A percentile compares a stretch with the other conserved stretches of the same genome.
phyloP scores from a whole-genome alignment of 2,797 vertebrate species.

The Centroberyx gerrardi region DNA sequence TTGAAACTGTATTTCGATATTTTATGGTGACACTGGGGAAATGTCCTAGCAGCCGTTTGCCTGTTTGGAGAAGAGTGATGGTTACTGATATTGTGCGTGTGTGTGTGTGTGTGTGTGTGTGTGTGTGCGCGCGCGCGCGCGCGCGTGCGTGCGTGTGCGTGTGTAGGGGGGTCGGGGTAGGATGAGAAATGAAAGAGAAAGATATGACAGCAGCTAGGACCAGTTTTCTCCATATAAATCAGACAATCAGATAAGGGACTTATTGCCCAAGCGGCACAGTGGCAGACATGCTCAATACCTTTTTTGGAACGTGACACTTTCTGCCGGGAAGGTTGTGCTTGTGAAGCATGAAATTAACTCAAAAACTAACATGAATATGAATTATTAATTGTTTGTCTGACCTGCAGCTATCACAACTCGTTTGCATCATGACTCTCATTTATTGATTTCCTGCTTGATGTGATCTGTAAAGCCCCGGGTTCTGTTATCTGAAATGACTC shows the following conservation, averaged over 20 bases:
- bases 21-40: neutral
- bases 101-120: neutral
- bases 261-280: neutral
- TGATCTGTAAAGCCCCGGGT: slow-evolving; percentile 14
- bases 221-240: slow-evolving; percentile 8
- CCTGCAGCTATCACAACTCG: slow-evolving; percentile 8
- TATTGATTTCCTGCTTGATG: slow-evolving; percentile 42
- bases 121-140: neutral
- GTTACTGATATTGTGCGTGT: neutral
- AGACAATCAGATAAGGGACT: neutral
- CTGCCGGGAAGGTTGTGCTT: slow-evolving; percentile 2
- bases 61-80: neutral
- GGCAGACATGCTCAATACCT: neutral
- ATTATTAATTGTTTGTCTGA: slow-evolving; percentile 42
- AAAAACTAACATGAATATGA: slow-evolving; percentile 30
- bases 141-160: neutral
- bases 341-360: slow-evolving; percentile 12
- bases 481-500: slow-evolving; percentile 46
- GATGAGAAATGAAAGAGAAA: neutral
- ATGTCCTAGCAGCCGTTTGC: neutral
- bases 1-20: neutral
- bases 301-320: slow-evolving; percentile 15
- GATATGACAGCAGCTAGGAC: slow-evolving; percentile 6
- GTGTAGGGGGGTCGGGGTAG: neutral
- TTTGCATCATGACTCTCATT: slow-evolving; percentile 56